Evolutionary conservation across 2,113 vertebrate species (phyloP).

Genomic region (Xenopus tropicalis): UCB_Xtro_10.0 CM004450.2:113556501-113557000

Average conservation of each 20-base stretch:
- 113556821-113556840: no score
- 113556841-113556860: background rate
- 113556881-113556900: background rate
- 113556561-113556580: background rate
- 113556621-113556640: background rate
- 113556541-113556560: background rate
- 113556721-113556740: no score
- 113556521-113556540: conserved; percentile 3
- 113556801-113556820: no score
- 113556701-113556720: no score
- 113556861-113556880: background rate
- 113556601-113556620: background rate
- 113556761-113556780: background rate
- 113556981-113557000: conserved; percentile 24
- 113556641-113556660: background rate
- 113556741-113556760: no score
- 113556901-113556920: background rate
- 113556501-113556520: background rate
- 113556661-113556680: background rate
- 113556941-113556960: background rate
- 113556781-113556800: background rate
- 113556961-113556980: background rate
- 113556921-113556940: background rate
- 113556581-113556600: background rate
- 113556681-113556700: no score